Evolutionary conservation across 2,888 invertebrate genomes (phyloP).

Genomic region (Eupithecia pulchellata): DNA sequence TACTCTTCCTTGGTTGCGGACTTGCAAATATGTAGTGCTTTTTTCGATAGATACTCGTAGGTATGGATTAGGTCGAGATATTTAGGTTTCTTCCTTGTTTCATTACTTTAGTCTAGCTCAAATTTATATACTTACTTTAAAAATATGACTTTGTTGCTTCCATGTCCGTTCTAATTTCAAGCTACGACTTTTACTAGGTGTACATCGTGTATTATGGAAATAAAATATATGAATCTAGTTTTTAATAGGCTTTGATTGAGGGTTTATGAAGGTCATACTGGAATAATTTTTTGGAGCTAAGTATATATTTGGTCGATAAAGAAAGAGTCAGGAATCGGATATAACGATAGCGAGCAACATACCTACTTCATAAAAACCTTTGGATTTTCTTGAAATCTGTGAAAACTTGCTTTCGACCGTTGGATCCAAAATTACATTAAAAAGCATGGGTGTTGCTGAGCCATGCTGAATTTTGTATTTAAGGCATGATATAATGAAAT

Average conservation of each 20-base stretch:
- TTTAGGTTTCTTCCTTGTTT: neutral
- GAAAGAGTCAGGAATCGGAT: too few relatives aligned
- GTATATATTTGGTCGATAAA: neutral
- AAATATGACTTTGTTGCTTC: neutral
- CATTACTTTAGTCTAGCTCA: too few relatives aligned
- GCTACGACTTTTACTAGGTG: neutral
- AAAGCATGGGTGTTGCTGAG: too few relatives aligned
- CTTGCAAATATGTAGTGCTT: conserved; percentile 57
- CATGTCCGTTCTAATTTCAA: neutral
- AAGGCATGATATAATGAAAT: too few relatives aligned
- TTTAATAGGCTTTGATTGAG: neutral
- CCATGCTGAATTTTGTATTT: too few relatives aligned
- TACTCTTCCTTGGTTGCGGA: conserved; percentile 63
- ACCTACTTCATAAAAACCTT: too few relatives aligned
- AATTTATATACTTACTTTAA: neutral
- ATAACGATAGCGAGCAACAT: too few relatives aligned
- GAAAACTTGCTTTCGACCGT: too few relatives aligned
- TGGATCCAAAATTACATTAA: too few relatives aligned
- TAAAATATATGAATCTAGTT: too few relatives aligned
- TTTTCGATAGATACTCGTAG: conserved; percentile 11
- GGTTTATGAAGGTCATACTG: neutral
- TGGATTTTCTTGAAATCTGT: too few relatives aligned
- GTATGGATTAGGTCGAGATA: neutral
- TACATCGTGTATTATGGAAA: too few relatives aligned
- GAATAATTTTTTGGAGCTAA: neutral